Evolutionary conservation across 1,140 invertebrate species (phyloP).

Genomic region (Mizuhopecten yessoensis): DNA sequence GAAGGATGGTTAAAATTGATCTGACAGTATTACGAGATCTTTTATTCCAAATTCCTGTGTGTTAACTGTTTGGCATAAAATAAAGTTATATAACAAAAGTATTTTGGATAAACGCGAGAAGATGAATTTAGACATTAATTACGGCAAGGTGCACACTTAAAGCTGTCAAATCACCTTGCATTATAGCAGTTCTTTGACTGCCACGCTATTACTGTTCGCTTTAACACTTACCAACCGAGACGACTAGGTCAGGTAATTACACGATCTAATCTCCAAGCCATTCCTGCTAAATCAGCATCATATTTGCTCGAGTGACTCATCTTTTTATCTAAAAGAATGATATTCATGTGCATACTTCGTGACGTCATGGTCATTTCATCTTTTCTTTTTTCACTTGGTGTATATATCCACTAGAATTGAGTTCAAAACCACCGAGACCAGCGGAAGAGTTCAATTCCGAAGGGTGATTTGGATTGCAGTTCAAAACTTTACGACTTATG

Average conservation of each 20-base stretch:
- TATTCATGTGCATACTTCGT: background rate
- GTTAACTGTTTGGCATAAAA: background rate
- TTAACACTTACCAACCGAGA: background rate
- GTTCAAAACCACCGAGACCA: too few relatives aligned
- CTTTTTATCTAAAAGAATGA: background rate
- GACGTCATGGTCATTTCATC: too few relatives aligned
- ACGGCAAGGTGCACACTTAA: background rate
- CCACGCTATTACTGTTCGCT: background rate
- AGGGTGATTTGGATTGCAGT: too few relatives aligned
- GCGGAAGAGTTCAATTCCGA: too few relatives aligned
- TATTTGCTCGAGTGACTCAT: too few relatives aligned
- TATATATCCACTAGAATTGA: too few relatives aligned
- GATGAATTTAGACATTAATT: background rate
- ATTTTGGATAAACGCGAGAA: background rate
- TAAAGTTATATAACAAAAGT: background rate
- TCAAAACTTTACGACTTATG: too few relatives aligned
- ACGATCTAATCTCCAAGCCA: background rate
- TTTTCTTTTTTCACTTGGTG: too few relatives aligned
- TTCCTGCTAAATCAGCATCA: too few relatives aligned
- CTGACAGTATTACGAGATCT: too few relatives aligned
- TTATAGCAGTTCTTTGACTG: background rate
- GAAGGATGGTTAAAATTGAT: too few relatives aligned
- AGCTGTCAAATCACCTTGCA: conserved; percentile 13
- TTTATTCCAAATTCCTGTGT: background rate
- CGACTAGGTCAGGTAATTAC: background rate